Evolutionary conservation across 2,797 vertebrate genomes (phyloP).

Genomic region (Geotrypetes seraphini): DNA sequence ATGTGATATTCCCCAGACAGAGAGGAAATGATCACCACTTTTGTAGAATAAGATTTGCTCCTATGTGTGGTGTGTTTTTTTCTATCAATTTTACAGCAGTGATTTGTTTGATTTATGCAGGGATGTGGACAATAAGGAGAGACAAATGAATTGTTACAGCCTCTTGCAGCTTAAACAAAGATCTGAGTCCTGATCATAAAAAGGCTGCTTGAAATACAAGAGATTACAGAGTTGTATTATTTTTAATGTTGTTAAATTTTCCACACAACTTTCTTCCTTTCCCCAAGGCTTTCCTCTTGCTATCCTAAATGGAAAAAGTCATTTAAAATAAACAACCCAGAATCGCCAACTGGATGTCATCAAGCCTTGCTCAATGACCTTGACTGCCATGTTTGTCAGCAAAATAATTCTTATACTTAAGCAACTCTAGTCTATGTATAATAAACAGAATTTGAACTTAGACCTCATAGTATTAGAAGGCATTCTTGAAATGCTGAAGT

Average conservation of each 20-base stretch:
- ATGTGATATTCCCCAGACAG: constrained; percentile 33
- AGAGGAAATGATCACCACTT: constrained; percentile 47
- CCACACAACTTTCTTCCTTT: not conserved
- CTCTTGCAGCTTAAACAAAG: constrained; percentile 61
- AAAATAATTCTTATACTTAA: constrained; percentile 3
- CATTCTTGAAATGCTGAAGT: not conserved
- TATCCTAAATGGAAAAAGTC: constrained; percentile 24
- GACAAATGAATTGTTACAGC: constrained; percentile 43
- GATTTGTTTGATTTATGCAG: constrained; percentile 57
- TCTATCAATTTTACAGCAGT: constrained; percentile 48
- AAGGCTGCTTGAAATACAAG: constrained; percentile 50
- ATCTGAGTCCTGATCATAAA: constrained; percentile 60
- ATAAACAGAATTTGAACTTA: constrained; percentile 6
- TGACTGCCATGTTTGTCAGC: too few species aligned
- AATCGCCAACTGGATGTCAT: constrained; percentile 18
- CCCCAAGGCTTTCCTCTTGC: constrained; percentile 9
- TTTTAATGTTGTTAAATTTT: constrained; percentile 54
- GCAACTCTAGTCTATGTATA: not conserved
- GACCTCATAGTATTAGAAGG: constrained; percentile 5
- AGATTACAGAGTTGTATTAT: constrained; percentile 56
- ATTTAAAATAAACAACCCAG: constrained; percentile 23
- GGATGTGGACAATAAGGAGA: constrained; percentile 48
- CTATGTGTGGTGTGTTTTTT: constrained; percentile 13
- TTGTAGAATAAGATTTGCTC: constrained; percentile 45
- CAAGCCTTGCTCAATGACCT: constrained; percentile 2